These are phyloP conservation scores for Aurelia aurita DNA, from an alignment of 30 jellyfish, hydroid and myxozoan genomes.

Conservation along the genomic window DNA sequence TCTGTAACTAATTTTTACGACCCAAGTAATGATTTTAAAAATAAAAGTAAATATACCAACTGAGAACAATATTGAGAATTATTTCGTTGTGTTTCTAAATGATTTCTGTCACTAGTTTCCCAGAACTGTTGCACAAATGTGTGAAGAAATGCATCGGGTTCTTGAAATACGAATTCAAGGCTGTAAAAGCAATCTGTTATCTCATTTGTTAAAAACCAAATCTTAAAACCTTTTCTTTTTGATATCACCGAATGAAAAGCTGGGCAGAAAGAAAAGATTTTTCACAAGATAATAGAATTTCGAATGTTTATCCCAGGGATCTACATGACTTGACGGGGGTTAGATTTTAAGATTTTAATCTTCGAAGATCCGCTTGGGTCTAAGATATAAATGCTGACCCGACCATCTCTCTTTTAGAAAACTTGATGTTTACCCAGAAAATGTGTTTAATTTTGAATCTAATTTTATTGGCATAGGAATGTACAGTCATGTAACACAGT, in stretches of 20 bases:
- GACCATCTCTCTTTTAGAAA: too few species aligned
- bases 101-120: neutral
- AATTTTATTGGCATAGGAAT: too few species aligned
- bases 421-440: too few species aligned
- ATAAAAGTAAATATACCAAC: neutral
- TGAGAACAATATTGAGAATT: neutral
- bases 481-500: too few species aligned
- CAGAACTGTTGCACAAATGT: constrained; percentile 50
- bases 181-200: neutral
- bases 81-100: neutral
- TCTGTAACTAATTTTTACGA: neutral
- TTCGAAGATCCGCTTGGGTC: too few species aligned
- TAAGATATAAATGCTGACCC: too few species aligned
- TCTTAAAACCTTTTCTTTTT: neutral
- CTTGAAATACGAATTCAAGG: too few species aligned
- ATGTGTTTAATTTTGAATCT: too few species aligned
- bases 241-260: neutral
- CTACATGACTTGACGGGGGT: constrained; percentile 54
- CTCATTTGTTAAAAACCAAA: constrained; percentile 14
- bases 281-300: constrained; percentile 14
- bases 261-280: constrained; percentile 11
- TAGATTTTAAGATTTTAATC: neutral
- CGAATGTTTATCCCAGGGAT: constrained; percentile 43
- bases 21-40: neutral
- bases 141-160: neutral